Evolutionary conservation across 2,797 vertebrate species (phyloP), one percentile per base, ranked within the genome.

Genomic region (Oryzias sinensis): DNA sequence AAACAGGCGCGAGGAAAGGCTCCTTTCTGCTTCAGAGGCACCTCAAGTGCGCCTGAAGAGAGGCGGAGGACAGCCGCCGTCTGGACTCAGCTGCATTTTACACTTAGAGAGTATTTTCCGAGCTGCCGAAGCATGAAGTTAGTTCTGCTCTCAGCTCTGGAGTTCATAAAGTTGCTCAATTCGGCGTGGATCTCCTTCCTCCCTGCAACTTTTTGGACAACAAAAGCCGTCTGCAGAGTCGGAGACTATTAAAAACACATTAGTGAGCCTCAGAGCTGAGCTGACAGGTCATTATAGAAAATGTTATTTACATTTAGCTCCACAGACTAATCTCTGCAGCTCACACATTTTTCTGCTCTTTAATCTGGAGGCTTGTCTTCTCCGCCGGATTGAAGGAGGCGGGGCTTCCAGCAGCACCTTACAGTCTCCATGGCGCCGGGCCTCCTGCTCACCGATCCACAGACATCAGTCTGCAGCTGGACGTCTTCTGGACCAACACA

Each of bases 281-380:
- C 27, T 41, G 24, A 49, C 18, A 17, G 37, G 22, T 49, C 60
- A 55, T 43, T 41, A 49, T 18, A 62, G 52, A 29, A 54, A 49
- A 54, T 16, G 5, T 49, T 27, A 52, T 60, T 52, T 20, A n/a
- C n/a, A 33, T 62, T 49, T 40, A 55, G 52, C 45, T 25, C 29
- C 29, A 8, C 40, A 27, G 47, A 43, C 49, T 42, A 20, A 33
- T 18, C 1, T 14, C 27, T 14, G 18, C 14, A 24, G 43, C 53
- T 20, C 22, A 48, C 49, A 5, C 5, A 44, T 15, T 18, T 1
- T 6, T 25, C 53, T 24, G 27, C 40, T 13, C 16, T 11, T 9
- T 33, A 9, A 33, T 33, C 29, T 33, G 29, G 29, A 33, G 29
- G 29, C 29, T 33, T 33, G 33, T 25, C 22, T n/a, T 8, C 43